phyloP scores from a whole-genome alignment of 2,113 vertebrate species.

The Pongo pygmaeus region DNA sequence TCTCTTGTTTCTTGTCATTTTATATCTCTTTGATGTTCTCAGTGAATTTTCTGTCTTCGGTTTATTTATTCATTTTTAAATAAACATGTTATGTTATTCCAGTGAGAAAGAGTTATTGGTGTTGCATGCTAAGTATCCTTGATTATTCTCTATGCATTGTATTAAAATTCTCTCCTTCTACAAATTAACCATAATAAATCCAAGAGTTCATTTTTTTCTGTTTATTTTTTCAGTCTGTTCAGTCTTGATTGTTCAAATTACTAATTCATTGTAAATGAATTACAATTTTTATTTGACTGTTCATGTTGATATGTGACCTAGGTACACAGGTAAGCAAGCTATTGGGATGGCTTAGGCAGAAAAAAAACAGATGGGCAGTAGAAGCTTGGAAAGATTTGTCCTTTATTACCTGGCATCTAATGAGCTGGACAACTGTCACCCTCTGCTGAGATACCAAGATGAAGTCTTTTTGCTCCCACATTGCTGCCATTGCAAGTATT shows the following conservation, averaged over 20 bases:
- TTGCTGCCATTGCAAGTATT: neutral
- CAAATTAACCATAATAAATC: neutral
- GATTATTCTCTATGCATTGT: neutral
- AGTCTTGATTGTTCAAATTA: neutral
- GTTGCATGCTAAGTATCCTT: neutral
- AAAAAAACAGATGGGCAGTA: neutral
- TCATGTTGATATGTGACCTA: neutral
- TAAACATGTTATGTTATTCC: neutral
- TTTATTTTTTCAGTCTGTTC: neutral
- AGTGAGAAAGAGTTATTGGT: neutral
- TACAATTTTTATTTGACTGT: neutral
- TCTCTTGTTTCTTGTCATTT: neutral
- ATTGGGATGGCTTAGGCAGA: neutral
- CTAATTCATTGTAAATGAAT: neutral
- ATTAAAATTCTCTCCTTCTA: neutral
- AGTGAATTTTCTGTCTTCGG: neutral
- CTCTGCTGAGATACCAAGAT: neutral
- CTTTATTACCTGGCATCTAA: neutral
- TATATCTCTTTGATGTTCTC: neutral
- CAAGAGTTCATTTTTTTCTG: neutral
- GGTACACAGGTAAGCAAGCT: neutral
- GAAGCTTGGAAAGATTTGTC: neutral
- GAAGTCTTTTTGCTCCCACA: neutral
- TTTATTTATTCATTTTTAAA: neutral
- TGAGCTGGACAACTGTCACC: neutral